Base-by-base conservation (phyloP, 1,140 invertebrate species). In the Cherax destructor region DNA sequence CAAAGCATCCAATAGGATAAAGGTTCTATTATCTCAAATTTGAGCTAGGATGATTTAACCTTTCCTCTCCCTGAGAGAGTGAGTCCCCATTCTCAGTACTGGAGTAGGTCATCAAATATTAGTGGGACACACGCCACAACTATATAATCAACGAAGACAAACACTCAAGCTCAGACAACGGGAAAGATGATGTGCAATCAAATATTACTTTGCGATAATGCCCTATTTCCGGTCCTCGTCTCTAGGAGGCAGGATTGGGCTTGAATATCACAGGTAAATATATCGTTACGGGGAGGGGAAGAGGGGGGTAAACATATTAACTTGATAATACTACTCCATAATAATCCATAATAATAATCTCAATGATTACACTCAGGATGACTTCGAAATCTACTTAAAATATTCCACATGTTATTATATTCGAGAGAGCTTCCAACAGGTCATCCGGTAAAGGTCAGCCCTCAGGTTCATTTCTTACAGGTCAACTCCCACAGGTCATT, bases 171-270 rank as follows among this genome's bases (percentile, higher is more conserved):
- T 18, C 18, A 13, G 65, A 69, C 65, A 69, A 21, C 65, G 3
- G 65, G 65, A 69, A 21, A 69, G 65, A 69, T 69, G 13, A 69
- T 21, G 65, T 16, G 18, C 65, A 69, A 69, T 69, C 65, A 13
- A 69, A 69, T 69, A 69, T 69, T 69, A 69, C 65, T 69, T 69
- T 69, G 65, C 21, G 65, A 69, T 69, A 69, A 69, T 69, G 65
- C 3, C 13, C 65, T 18, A 16, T 21, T 69, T 69, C 65, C 65
- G 65, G 65, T 69, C 65, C 5, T 21, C 21, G 1, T 41, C 65
- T 69, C 65, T 11, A 69, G 13, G 65, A 69, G 65, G 65, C 13
- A 21, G 65, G 21, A 69, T 69, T 16, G 5, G 65, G 18, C 21
- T 21, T 69, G 65, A 69, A 69, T 18, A 69, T 69, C 21, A 69